Percentiles rank a stretch among this genome's conserved stretches.
These are phyloP conservation scores for Cyanoliseus patagonus DNA, from an alignment of 2,113 vertebrate genomes.

Conservation along the genomic window DNA sequence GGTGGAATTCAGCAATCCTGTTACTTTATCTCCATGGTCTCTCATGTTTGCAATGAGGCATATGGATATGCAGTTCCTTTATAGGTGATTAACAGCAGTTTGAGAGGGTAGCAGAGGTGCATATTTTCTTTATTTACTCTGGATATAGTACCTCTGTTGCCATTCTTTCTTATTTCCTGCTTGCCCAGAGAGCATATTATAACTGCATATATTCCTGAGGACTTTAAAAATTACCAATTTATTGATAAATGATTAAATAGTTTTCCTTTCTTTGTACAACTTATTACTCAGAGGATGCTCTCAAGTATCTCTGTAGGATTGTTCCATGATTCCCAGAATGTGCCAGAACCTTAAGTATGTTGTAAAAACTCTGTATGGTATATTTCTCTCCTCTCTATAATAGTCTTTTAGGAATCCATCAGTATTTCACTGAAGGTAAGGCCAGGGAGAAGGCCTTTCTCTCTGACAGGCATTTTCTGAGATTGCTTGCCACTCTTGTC, in stretches of 20 bases:
- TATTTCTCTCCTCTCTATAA: background rate
- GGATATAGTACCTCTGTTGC: background rate
- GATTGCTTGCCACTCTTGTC: conserved; percentile 6
- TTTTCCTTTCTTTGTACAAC: background rate
- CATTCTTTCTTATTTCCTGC: background rate
- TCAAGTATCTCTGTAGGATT: background rate
- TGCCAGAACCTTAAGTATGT: background rate
- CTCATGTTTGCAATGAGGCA: background rate
- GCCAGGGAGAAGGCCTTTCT: conserved; percentile 16
- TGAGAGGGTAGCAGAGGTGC: background rate
- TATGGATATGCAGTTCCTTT: background rate
- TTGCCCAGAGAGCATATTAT: background rate
- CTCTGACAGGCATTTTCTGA: conserved; percentile 12
- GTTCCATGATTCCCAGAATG: background rate
- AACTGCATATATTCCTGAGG: background rate
- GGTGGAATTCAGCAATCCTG: background rate
- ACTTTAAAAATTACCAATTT: background rate
- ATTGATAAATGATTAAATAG: background rate
- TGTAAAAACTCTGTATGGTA: background rate
- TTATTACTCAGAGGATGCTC: background rate
- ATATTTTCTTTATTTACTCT: background rate
- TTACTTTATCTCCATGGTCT: background rate
- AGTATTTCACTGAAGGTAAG: background rate
- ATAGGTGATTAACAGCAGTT: background rate
- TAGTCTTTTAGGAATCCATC: background rate